Base-by-base conservation (phyloP, 2,113 vertebrate species). In the Poeciliopsis prolifica region DNA sequence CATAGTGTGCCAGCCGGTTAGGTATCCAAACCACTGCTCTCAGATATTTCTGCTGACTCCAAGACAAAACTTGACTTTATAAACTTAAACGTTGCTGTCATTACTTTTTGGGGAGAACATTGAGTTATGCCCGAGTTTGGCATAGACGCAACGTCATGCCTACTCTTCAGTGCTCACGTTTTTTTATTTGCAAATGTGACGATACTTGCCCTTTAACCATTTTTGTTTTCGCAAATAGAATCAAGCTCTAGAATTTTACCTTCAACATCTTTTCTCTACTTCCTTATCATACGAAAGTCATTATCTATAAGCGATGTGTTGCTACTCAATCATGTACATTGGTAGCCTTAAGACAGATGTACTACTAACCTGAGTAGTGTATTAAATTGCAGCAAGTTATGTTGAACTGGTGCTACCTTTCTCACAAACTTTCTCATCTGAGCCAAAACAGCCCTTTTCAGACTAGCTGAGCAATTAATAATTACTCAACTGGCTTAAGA, bases 361-460 rank as follows among this genome's bases (percentile, higher is more conserved):
- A 84, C 79, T 78, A 19, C 86, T 83, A 81, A 89, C 77, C 72
- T 83, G 76, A 80, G 83, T 63, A 78, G 86, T 70, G 58, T 84
- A 48, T 82, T 70, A 86, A 89, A 84, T 81, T 86, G 82, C 85
- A 91, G 79, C 79, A 84, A 83, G 72, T 86, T 84, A 67, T 83
- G 66, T 68, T 81, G 74, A 86, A 51, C 68, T 65, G 62, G 61
- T 83, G 65, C 54, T 65, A 70, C 73, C 48, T 72, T 67, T 24
- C 67, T 4, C 67, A 88, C 65, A 82, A 67, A 83, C 40, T 51
- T 26, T 17, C 65, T 80, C 19, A 37, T 66, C 87, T 83, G 54
- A 81, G 80, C 80, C 87, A 83, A 83, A 89, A 78, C 67, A 89
- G 87, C 86, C 91, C 90, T 89, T 91, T 88, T 35, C 54, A 30